Conservation (phyloP, 2,888 invertebrate genomes). For the Aethes cnicana region DNA sequence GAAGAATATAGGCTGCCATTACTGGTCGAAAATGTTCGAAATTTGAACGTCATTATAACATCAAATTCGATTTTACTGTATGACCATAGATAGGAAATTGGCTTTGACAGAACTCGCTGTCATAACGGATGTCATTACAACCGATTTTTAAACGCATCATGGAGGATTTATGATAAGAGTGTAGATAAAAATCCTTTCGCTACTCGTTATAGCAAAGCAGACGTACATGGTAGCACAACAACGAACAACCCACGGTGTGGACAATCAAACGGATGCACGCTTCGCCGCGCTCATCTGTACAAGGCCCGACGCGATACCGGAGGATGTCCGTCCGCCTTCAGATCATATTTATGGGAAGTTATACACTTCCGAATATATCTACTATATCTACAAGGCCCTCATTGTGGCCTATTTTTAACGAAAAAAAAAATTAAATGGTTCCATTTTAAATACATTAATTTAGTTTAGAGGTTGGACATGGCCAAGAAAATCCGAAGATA, state of each 20-base stretch:
- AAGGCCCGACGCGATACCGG: slow-evolving; percentile 36
- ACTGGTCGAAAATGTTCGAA: too few relatives aligned
- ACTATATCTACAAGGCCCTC: slow-evolving; percentile 14
- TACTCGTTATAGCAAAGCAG: slow-evolving; percentile 11
- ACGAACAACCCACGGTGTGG: slow-evolving; percentile 23
- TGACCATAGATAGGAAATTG: too few relatives aligned
- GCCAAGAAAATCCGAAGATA: too few relatives aligned
- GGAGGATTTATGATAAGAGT: too few relatives aligned
- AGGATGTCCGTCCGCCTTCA: slow-evolving; percentile 42
- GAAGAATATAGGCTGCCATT: too few relatives aligned
- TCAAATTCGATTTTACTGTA: too few relatives aligned
- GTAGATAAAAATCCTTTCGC: not conserved
- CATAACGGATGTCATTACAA: too few relatives aligned
- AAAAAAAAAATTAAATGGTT: not conserved
- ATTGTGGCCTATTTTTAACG: not conserved
- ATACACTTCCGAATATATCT: slow-evolving; percentile 22
- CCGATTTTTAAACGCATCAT: too few relatives aligned
- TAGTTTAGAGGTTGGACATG: too few relatives aligned
- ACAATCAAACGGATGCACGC: slow-evolving; percentile 47
- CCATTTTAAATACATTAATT: too few relatives aligned
- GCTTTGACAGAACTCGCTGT: too few relatives aligned
- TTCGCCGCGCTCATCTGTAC: slow-evolving; percentile 41
- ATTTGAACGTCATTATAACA: too few relatives aligned
- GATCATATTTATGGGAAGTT: slow-evolving; percentile 24
- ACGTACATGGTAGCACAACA: slow-evolving; percentile 1